phyloP scores from a whole-genome alignment of 2,888 invertebrate species.

The Protodeltote pygarga region DNA sequence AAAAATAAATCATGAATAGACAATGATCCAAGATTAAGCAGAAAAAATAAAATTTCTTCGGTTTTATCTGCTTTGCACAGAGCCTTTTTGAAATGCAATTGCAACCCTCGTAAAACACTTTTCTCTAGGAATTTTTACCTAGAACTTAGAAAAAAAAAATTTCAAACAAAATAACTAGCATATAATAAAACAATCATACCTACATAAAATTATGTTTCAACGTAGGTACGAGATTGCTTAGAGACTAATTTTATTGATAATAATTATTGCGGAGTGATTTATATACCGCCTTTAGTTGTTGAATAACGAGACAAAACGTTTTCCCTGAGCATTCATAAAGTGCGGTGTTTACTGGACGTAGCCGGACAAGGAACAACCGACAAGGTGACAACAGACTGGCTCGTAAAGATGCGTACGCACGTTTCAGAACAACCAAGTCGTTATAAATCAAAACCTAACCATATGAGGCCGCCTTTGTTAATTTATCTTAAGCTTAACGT shows the following conservation, averaged over 20 bases:
- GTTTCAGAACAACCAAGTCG: slow-evolving; percentile 58
- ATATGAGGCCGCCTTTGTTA: slow-evolving; percentile 1
- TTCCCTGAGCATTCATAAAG: slow-evolving; percentile 55
- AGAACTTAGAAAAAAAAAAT: too few species aligned
- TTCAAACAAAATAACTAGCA: too few species aligned
- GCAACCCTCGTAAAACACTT: too few species aligned
- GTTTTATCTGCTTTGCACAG: too few species aligned
- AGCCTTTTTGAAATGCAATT: too few species aligned
- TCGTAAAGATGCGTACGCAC: slow-evolving; percentile 57
- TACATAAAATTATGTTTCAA: slow-evolving; percentile 27
- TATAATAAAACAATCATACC: too few species aligned
- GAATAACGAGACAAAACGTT: slow-evolving; percentile 53
- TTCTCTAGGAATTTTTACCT: too few species aligned
- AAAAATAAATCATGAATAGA: too few species aligned
- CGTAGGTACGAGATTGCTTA: slow-evolving; percentile 49
- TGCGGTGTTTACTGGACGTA: slow-evolving; percentile 57
- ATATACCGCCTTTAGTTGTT: slow-evolving; percentile 50
- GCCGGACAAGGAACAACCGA: slow-evolving; percentile 50
- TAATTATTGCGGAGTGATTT: slow-evolving; percentile 46
- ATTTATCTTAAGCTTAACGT: not conserved
- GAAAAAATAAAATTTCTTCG: too few species aligned
- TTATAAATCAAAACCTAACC: slow-evolving; percentile 51
- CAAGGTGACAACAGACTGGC: slow-evolving; percentile 68
- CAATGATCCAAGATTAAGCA: too few species aligned
- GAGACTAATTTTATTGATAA: slow-evolving; percentile 36